Percentiles rank a stretch among this genome's conserved stretches.
Conservation (phyloP, 2,113 vertebrate species). For the Lampris incognitus region DNA sequence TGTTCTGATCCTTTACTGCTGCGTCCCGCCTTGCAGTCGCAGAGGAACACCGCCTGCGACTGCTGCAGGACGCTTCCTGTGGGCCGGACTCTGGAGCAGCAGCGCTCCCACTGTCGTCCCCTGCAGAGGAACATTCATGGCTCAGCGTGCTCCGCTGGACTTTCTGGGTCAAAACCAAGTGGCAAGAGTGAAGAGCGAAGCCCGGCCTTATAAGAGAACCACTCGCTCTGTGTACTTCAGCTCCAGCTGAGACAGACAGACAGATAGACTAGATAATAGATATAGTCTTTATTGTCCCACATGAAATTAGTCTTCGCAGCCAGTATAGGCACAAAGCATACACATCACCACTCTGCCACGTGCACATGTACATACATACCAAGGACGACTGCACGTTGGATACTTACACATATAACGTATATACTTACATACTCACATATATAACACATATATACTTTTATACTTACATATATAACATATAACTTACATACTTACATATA, state of each 20-base stretch:
- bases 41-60: constrained; percentile 72
- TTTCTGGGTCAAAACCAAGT: constrained; percentile 78
- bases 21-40: constrained; percentile 53
- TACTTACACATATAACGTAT: too few relatives aligned
- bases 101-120: constrained; percentile 63
- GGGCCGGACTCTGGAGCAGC: constrained; percentile 62
- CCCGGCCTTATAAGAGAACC: constrained; percentile 56
- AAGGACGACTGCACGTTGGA: too few relatives aligned
- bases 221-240: constrained; percentile 43
- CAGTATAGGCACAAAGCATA: too few relatives aligned
- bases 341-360: too few relatives aligned
- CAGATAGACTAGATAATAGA: constrained; percentile 24
- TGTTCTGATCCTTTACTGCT: constrained; percentile 28
- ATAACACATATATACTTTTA: too few relatives aligned
- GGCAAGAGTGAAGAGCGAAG: constrained; percentile 61
- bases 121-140: constrained; percentile 78
- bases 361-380: too few relatives aligned
- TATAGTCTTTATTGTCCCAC: too few relatives aligned
- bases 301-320: too few relatives aligned
- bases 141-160: constrained; percentile 66
- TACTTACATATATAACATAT: too few relatives aligned
- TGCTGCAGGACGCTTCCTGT: constrained; percentile 66
- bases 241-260: constrained; percentile 44
- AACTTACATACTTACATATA: too few relatives aligned
- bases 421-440: too few relatives aligned